Evolutionary conservation across 2,888 invertebrate species (phyloP), one percentile per base, ranked within the genome.

Genomic region (Caenorhabditis panamensis): DNA sequence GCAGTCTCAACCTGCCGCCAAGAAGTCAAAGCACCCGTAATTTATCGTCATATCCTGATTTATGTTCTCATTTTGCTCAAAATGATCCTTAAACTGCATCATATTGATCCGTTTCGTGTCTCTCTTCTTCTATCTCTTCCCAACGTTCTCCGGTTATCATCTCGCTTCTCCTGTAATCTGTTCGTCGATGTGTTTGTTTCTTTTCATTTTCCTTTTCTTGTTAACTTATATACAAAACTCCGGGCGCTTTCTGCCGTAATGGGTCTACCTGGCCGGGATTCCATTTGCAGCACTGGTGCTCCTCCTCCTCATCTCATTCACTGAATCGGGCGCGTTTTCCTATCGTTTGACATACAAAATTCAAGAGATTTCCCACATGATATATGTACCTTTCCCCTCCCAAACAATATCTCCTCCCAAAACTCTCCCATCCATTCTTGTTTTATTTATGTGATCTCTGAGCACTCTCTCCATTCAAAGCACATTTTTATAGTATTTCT

Each of bases 391-490:
- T 53, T 41, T 44, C 8, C 16, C 11, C 22, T 37, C n/a, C 6
- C 8, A 41, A 41, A 41, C 13, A 41, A 47, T 47, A 18, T 47
- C 47, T 47, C 28, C 22, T n/a, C 51, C 9, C 59, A 37, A n/a
- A 58, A 41, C 59, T 44, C 49, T 56, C 63, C 22, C 59, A 59
- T 66, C 36, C 73, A 73, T 73, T 73, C 73, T 73, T 73, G 66
- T 73, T 75, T 75, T 75, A 75, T 75, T 53, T 61, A 75, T 75
- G 75, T 75, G 75, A 75, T 75, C 75, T 75, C 75, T 66, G 53
- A 31, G 36, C 56, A 56, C 56, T 56, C n/a, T 51, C 20, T 22
- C n/a, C 51, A 24, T 51, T 24, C 36, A 28, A 18, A 5, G 9
- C n/a, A 51, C 24, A 51, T 20, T 56, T 31, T 56, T 56, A 31